These are phyloP conservation scores for Epirrita christyi DNA, from an alignment of 2,888 invertebrate species.

Conservation along the genomic window DNA sequence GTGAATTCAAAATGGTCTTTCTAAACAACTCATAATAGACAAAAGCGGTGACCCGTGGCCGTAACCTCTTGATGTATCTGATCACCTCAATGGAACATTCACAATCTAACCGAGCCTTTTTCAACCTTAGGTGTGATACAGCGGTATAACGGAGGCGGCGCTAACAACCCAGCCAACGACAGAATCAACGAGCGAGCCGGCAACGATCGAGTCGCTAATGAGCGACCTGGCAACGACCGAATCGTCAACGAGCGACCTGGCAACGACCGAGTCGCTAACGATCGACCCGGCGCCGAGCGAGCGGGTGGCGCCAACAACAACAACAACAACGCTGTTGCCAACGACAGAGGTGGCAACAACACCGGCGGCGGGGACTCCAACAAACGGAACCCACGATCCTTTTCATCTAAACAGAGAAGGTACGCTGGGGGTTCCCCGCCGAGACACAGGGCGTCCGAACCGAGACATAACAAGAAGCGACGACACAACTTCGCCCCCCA, in stretches of 20 bases:
- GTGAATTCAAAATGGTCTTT: too few relatives aligned
- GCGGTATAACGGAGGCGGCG: constrained; percentile 53
- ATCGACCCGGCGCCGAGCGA: neutral
- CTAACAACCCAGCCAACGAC: constrained; percentile 13
- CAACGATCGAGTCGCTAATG: neutral
- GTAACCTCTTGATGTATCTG: neutral
- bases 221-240: neutral
- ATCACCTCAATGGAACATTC: neutral
- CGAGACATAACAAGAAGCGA: constrained; percentile 59
- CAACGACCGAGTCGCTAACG: neutral
- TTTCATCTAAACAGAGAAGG: constrained; percentile 56
- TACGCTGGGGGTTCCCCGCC: constrained; percentile 43
- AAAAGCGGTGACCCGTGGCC: too few relatives aligned
- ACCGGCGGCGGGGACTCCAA: constrained; percentile 41
- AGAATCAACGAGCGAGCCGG: constrained; percentile 8
- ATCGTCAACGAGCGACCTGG: constrained; percentile 2
- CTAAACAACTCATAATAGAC: too few relatives aligned
- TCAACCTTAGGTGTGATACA: constrained; percentile 64
- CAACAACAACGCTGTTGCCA: constrained; percentile 9
- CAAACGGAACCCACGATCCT: constrained; percentile 46
- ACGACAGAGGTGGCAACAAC: constrained; percentile 36
- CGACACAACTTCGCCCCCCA: constrained; percentile 53
- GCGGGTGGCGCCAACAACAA: neutral
- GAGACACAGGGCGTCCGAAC: constrained; percentile 32
- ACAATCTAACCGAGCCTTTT: neutral